Evolutionary conservation across 2,888 invertebrate genomes (phyloP).

Genomic region (Perdita meconis): DNA sequence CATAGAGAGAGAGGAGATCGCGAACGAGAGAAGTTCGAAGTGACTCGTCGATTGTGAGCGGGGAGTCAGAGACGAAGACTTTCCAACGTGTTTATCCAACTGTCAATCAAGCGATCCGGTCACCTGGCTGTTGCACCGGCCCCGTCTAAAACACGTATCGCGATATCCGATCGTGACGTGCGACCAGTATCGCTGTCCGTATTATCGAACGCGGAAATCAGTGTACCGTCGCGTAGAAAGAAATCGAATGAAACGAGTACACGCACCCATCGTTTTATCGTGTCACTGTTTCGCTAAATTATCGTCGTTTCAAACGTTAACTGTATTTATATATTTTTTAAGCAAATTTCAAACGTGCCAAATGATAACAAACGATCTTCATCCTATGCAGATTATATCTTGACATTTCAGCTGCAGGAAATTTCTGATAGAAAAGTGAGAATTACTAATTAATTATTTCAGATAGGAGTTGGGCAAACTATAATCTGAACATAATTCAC

Average conservation of each 20-base stretch:
- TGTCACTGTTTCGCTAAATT: neutral
- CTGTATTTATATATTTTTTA: too few relatives aligned
- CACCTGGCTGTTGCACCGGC: conserved; percentile 66
- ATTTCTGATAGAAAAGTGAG: too few relatives aligned
- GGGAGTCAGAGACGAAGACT: conserved; percentile 59
- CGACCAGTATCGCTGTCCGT: conserved; percentile 56
- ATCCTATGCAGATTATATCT: too few relatives aligned
- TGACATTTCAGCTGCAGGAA: too few relatives aligned
- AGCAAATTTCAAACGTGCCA: too few relatives aligned
- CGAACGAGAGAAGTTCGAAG: conserved; percentile 57
- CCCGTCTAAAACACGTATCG: conserved; percentile 71
- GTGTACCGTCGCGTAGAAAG: conserved; percentile 27
- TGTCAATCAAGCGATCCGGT: conserved; percentile 76
- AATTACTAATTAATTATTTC: too few relatives aligned
- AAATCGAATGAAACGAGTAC: neutral
- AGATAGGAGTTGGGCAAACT: too few relatives aligned
- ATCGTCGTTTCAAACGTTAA: neutral
- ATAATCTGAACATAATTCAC: too few relatives aligned
- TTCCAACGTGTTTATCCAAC: conserved; percentile 80
- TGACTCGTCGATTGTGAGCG: conserved; percentile 70
- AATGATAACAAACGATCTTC: too few relatives aligned
- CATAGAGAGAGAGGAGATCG: conserved; percentile 32
- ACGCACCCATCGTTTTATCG: neutral
- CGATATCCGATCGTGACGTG: conserved; percentile 72
- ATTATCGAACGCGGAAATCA: conserved; percentile 65